These are phyloP conservation scores for Laothoe populi DNA, from an alignment of 2,888 invertebrate species.

Conservation along the genomic window DNA sequence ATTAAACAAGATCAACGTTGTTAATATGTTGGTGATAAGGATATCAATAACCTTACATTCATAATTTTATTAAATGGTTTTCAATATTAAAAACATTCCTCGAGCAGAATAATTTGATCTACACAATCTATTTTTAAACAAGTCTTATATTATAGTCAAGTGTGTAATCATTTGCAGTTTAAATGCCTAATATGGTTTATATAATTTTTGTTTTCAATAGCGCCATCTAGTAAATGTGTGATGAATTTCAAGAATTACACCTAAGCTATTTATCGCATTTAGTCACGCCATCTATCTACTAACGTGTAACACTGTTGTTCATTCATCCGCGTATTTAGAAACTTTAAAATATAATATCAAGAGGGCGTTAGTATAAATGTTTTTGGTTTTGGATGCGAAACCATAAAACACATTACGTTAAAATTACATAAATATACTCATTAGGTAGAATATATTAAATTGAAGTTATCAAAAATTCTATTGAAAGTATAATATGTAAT, in stretches of 20 bases:
- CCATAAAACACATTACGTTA: background rate
- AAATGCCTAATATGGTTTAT: background rate
- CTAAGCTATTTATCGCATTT: background rate
- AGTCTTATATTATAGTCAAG: no score
- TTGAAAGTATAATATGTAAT: background rate
- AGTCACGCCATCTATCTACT: background rate
- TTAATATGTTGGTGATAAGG: no score
- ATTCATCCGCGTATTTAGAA: background rate
- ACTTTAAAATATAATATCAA: background rate
- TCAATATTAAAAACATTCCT: no score
- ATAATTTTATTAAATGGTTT: no score
- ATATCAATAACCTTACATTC: no score
- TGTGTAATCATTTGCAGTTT: background rate
- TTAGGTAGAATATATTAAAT: no score
- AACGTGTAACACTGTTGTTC: background rate
- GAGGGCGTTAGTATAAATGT: slow-evolving; percentile 12
- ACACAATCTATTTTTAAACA: no score
- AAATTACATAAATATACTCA: no score
- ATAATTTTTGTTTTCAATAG: background rate
- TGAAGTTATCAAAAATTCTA: no score
- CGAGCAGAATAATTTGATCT: no score
- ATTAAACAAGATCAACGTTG: no score
- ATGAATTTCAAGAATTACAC: background rate
- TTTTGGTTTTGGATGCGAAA: background rate
- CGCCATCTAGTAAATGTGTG: background rate